Evolutionary conservation across 64 coral and sea anemone genomes (phyloP), one percentile per base, ranked within the genome.

Genomic region (Montipora cactus): DNA sequence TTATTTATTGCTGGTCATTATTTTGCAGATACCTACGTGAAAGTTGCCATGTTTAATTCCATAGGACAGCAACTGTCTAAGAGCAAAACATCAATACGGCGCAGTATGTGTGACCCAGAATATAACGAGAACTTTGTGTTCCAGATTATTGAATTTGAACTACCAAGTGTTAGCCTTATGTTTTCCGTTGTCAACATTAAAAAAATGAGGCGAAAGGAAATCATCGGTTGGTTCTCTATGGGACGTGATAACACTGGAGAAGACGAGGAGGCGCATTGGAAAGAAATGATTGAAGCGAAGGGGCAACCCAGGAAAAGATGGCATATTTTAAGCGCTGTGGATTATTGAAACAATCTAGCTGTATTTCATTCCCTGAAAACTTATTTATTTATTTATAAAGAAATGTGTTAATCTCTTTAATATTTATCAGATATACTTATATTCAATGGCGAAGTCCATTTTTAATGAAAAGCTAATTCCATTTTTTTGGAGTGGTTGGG

Each of bases 81-180:
- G 28, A 96, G 98, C 67, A 99, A 99, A 74, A 99, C 98, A 8
- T 99, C 98, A 19, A 99, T 99, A 73, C 98, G 98, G 77, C 98
- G 98, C 53, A 99, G 95, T 85, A 99, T 99, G 95, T 96, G 91
- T 81, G 98, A 99, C 69, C 98, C 98, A 12, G 98, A 99, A 45
- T 99, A 96, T 57, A 96, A 99, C 75, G 98, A 99, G 87, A 99
- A 95, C 49, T 99, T 99, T 78, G 98, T 99, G 51, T 99, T 99
- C 86, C 98, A 99, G 94, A 99, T 99, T 52, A 99, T 99, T 67
- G 98, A 99, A 87, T 99, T 99, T 88, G 98, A 99, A 89, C 88
- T 99, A 19, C 98, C 98, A 5, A 99, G 98, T 73, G 98, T 99
- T 49, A 99, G 98, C 89, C 82, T 99, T 16, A 99, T 99, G 98